phyloP scores from a whole-genome alignment of 2,113 vertebrate species.

The Anseranas semipalmata region DNA sequence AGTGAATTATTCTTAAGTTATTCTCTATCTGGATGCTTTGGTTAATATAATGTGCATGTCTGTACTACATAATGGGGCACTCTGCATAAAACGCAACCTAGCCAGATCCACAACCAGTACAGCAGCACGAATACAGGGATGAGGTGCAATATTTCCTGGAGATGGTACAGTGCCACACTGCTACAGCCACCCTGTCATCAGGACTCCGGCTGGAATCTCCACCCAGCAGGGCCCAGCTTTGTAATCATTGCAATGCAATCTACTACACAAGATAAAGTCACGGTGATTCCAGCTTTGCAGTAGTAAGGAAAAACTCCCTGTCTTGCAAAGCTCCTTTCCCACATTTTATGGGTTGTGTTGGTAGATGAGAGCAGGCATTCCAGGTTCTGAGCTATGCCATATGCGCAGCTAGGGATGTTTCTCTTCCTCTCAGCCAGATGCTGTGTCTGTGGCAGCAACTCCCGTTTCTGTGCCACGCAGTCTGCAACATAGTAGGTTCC shows the following conservation, averaged over 20 bases:
- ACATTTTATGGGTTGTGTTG: neutral
- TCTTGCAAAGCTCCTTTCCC: neutral
- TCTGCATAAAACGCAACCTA: neutral
- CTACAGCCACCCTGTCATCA: neutral
- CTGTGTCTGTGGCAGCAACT: neutral
- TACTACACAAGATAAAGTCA: neutral
- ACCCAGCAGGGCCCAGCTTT: neutral
- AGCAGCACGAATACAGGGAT: neutral
- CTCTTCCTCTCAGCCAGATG: neutral
- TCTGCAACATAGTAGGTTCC: neutral
- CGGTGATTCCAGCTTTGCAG: neutral
- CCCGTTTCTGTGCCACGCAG: neutral
- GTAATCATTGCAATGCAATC: neutral
- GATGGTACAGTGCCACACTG: neutral
- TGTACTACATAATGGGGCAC: neutral
- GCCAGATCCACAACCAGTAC: neutral
- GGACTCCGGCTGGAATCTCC: neutral
- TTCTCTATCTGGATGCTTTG: neutral
- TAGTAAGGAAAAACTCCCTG: neutral
- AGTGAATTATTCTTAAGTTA: neutral
- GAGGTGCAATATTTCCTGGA: neutral
- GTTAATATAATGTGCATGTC: neutral
- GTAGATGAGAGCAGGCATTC: neutral
- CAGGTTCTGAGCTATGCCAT: neutral
- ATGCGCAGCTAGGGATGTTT: neutral